Evolutionary conservation across 2,888 invertebrate genomes (phyloP), one percentile per base, ranked within the genome.

Genomic region (Agrotis clavis): DNA sequence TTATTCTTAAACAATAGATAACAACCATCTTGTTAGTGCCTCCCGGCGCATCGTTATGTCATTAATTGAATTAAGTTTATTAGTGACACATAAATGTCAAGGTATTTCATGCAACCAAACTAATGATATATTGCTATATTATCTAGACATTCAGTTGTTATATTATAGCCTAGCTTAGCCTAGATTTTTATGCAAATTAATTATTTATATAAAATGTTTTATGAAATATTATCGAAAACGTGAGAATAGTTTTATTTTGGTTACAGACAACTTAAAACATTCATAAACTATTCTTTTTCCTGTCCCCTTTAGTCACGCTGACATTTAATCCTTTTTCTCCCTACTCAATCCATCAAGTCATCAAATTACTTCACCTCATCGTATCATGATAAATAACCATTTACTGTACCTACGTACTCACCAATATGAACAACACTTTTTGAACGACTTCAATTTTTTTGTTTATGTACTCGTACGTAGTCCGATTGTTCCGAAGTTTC

Each of bases 11-110:
- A 78, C 62, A 64, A 79, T 53, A 53, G 56, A 16, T 48, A 48
- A 54, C 14, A 13, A 57, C n/a, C 47, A 50, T 1, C 53, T 79
- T 25, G 53, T 79, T 69, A 62, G 54, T 51, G 16, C 25, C 71
- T 67, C 41, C 16, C 25, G 71, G 71, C 47, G 57, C 71, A 65
- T 66, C 61, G 68, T 81, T 72, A 68, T 16, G 9, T 66, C 50
- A 77, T 81, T 67, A 65, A 72, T 56, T 66, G 30, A 68, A 81
- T 81, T 53, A 53, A 50, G 45, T 67, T 53, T 64, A 59, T 63
- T 41, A 69, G 45, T 63, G 62, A 72, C 68, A 72, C 13, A 30
- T 13, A 81, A 79, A 79, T 81, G 77, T 48, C 81, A 79, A 79
- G 81, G 81, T 62, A 54, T 66, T 45, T n/a, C 11, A 30, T 45